Conservation (phyloP, 2,888 invertebrate genomes). For the Leuctra nigra region DNA sequence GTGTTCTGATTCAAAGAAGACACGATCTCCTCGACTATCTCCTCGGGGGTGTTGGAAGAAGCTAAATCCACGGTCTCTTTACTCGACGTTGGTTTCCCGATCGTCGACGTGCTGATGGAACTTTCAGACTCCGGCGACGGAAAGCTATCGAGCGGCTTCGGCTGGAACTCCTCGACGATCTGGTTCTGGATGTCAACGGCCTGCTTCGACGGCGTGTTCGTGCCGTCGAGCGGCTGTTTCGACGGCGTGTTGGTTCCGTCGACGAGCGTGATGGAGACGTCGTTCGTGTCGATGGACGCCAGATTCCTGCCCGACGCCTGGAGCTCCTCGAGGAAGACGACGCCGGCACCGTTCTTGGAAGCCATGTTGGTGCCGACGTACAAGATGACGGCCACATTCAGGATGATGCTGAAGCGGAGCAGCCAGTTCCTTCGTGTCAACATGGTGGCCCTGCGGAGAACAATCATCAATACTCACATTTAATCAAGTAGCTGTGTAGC, state of each 20-base stretch:
- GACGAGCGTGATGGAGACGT: neutral
- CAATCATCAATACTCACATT: no score
- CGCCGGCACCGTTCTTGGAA: constrained; percentile 30
- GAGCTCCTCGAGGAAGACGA: constrained; percentile 34
- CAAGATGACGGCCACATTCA: constrained; percentile 63
- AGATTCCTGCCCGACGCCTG: constrained; percentile 41
- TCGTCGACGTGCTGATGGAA: constrained; percentile 38
- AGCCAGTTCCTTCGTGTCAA: constrained; percentile 59
- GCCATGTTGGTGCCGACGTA: constrained; percentile 63
- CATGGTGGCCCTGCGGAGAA: no score
- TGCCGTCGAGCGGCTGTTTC: constrained; percentile 24
- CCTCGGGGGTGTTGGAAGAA: constrained; percentile 38
- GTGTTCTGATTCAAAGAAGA: constrained; percentile 18
- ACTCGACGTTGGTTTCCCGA: constrained; percentile 25
- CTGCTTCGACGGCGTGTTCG: neutral
- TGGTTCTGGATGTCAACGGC: constrained; percentile 24
- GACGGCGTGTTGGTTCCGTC: constrained; percentile 9
- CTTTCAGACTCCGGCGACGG: constrained; percentile 36
- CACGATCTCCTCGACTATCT: constrained; percentile 6
- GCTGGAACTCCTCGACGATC: constrained; percentile 20
- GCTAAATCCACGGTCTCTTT: constrained; percentile 33
- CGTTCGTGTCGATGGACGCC: constrained; percentile 37
- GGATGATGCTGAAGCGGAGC: constrained; percentile 65
- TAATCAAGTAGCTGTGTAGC: no score
- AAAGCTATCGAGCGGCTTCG: neutral